These are phyloP conservation scores for Copsychus sechellarum DNA, from an alignment of 2,113 vertebrate genomes.

Conservation along the genomic window DNA sequence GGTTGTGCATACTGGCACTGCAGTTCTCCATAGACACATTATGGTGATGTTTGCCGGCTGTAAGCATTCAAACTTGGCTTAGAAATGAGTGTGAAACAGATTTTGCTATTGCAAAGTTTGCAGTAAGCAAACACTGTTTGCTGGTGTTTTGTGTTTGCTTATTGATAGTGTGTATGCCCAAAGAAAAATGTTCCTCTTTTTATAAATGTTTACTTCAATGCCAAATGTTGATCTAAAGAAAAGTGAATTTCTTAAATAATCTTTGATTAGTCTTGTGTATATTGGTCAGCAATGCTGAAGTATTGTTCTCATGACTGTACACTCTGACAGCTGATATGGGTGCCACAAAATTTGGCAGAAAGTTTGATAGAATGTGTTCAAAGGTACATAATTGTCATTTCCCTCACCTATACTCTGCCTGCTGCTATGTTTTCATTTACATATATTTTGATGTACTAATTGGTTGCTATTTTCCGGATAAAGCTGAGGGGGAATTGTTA, in stretches of 20 bases:
- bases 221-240: not conserved
- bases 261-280: not conserved
- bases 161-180: not conserved
- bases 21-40: not conserved
- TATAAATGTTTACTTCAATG: not conserved
- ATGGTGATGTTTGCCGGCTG: not conserved
- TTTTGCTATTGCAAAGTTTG: not conserved
- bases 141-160: not conserved
- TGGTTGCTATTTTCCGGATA: not conserved
- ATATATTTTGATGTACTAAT: not conserved
- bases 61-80: not conserved
- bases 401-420: not conserved
- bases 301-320: not conserved
- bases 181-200: not conserved
- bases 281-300: not conserved
- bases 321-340: not conserved
- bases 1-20: conserved; percentile 5
- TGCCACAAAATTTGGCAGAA: not conserved
- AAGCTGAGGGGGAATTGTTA: not conserved
- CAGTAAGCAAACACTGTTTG: not conserved
- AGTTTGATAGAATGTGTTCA: not conserved
- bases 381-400: not conserved
- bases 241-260: not conserved
- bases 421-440: not conserved
- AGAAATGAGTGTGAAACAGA: not conserved